Conservation (phyloP, 2,888 invertebrate species). For the Pinctada fucata region DNA sequence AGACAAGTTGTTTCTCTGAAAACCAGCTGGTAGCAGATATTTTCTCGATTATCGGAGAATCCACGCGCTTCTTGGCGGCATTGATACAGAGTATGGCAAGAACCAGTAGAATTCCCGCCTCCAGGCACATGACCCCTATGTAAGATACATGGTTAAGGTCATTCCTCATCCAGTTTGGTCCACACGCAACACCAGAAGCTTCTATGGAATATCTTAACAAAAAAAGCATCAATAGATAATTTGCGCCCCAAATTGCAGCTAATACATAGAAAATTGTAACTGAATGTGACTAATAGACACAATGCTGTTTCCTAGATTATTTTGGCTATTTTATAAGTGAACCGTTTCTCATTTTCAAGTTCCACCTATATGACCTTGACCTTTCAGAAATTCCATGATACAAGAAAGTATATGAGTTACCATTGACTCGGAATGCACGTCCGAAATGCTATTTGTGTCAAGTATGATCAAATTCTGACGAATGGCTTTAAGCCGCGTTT, state of each 20-base stretch:
- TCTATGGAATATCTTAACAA: conserved; percentile 48
- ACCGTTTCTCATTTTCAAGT: too few species aligned
- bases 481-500: too few species aligned
- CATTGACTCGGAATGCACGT: too few species aligned
- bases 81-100: conserved; percentile 37
- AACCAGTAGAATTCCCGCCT: conserved; percentile 26
- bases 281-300: too few species aligned
- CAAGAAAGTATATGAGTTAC: too few species aligned
- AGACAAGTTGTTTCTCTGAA: conserved; percentile 49
- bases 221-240: background rate
- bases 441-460: too few species aligned
- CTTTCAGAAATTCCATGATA: too few species aligned
- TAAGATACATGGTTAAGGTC: conserved; percentile 47
- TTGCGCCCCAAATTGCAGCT: background rate
- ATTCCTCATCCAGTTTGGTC: conserved; percentile 43
- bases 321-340: too few species aligned
- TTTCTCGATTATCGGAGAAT: conserved; percentile 6
- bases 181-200: conserved; percentile 52
- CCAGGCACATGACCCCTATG: conserved; percentile 36
- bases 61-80: conserved; percentile 23
- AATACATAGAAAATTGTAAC: too few species aligned
- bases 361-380: too few species aligned
- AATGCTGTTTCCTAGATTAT: too few species aligned
- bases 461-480: too few species aligned
- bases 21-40: conserved; percentile 46